These are phyloP conservation scores for Bothrops jararaca DNA, from an alignment of 2,113 vertebrate genomes.

Conservation along the genomic window DNA sequence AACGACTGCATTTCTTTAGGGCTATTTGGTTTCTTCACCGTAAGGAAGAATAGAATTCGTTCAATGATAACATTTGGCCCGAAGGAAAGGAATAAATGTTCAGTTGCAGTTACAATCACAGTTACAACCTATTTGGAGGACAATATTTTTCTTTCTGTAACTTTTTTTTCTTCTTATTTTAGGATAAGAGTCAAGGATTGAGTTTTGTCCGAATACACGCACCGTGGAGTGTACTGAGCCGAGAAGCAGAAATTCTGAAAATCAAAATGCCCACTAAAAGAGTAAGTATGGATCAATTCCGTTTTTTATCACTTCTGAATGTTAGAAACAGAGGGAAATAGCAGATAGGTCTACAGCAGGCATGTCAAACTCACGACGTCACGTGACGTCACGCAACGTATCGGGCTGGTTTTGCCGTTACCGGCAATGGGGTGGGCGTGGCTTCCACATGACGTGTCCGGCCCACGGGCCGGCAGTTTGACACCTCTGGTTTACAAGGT, in stretches of 20 bases:
- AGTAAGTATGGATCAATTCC: conserved; percentile 69
- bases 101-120: not conserved
- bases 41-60: not conserved
- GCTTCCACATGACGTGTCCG: too few relatives aligned
- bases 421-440: too few relatives aligned
- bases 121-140: not conserved
- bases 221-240: conserved; percentile 91
- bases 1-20: not conserved
- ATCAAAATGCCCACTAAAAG: conserved; percentile 97
- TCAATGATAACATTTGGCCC: not conserved
- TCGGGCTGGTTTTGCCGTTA: too few relatives aligned
- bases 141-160: not conserved
- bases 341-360: too few relatives aligned
- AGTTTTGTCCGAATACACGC: conserved; percentile 90
- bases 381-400: too few relatives aligned
- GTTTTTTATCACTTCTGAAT: not conserved
- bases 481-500: not conserved
- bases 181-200: conserved; percentile 78
- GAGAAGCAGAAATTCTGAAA: conserved; percentile 95
- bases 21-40: not conserved
- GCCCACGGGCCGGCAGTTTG: too few relatives aligned
- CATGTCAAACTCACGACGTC: too few relatives aligned
- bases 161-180: conserved; percentile 46
- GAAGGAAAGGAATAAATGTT: not conserved
- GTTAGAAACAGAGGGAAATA: not conserved